Evolutionary conservation across 2,113 vertebrate genomes (phyloP).

Genomic region (Ivindomyrus marchei): DNA sequence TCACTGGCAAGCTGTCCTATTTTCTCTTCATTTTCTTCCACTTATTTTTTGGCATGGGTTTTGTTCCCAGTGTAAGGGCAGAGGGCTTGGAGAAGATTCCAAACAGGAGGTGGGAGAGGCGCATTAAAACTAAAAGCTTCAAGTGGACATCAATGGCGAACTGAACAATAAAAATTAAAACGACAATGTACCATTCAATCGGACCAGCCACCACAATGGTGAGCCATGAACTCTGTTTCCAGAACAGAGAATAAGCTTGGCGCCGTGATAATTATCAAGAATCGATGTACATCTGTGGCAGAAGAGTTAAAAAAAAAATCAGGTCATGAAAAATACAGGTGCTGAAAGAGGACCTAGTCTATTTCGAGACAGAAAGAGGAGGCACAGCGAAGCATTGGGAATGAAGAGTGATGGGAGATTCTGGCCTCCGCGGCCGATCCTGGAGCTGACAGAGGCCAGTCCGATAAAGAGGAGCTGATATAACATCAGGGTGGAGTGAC

Average conservation of each 20-base stretch:
- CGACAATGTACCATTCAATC: too few relatives aligned
- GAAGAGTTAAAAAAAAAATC: conserved; percentile 18
- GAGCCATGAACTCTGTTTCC: conserved; percentile 22
- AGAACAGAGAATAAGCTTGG: conserved; percentile 14
- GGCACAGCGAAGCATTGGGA: conserved; percentile 22
- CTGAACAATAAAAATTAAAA: background rate
- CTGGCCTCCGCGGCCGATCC: background rate
- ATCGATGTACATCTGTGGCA: conserved; percentile 22
- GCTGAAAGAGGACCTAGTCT: conserved; percentile 22
- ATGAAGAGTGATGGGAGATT: background rate
- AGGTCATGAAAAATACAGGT: conserved; percentile 49
- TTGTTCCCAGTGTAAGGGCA: background rate
- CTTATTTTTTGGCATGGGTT: background rate
- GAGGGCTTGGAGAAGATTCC: background rate
- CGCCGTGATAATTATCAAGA: conserved; percentile 41
- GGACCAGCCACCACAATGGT: background rate
- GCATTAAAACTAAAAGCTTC: background rate
- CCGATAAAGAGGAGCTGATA: conserved; percentile 7
- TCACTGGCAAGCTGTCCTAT: background rate
- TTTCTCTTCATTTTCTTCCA: background rate
- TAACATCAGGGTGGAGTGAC: background rate
- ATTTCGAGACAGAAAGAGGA: conserved; percentile 40
- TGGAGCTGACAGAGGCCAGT: background rate
- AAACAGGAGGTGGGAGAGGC: background rate
- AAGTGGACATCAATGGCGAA: background rate